Percentiles rank a stretch among this genome's conserved stretches.
Evolutionary conservation across 2,888 invertebrate species (phyloP).

Genomic region (Leptothorax acervorum): DNA sequence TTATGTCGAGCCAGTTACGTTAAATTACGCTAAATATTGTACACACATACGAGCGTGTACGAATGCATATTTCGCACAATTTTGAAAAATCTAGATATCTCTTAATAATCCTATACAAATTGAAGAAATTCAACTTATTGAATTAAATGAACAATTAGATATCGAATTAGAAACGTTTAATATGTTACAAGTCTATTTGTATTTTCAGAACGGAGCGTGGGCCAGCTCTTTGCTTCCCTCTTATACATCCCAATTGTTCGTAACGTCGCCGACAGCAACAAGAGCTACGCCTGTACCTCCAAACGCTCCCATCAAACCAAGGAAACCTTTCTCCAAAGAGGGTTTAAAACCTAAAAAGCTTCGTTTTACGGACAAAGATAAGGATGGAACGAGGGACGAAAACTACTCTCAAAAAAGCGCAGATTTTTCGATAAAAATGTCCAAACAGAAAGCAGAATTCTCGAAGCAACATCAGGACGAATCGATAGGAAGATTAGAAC

Average conservation of each 20-base stretch:
- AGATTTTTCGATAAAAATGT: not conserved
- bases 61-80: not conserved
- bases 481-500: not conserved
- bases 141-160: not conserved
- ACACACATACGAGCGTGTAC: not conserved
- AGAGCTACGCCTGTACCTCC: conserved; percentile 44
- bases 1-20: not conserved
- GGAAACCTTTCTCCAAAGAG: conserved; percentile 61
- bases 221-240: not conserved
- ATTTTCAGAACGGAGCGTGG: not conserved
- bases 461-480: not conserved
- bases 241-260: not conserved
- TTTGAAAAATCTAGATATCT: too few species aligned
- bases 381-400: not conserved
- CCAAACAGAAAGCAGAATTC: not conserved
- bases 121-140: not conserved
- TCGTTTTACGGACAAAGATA: conserved; percentile 67
- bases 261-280: conserved; percentile 57
- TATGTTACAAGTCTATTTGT: not conserved
- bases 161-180: not conserved
- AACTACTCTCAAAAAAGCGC: not conserved
- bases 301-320: conserved; percentile 75
- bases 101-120: not conserved
- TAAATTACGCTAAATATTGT: not conserved
- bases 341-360: conserved; percentile 76